Evolutionary conservation across 1,140 invertebrate species (phyloP).

Genomic region (Drosophila pallidifrons): DNA sequence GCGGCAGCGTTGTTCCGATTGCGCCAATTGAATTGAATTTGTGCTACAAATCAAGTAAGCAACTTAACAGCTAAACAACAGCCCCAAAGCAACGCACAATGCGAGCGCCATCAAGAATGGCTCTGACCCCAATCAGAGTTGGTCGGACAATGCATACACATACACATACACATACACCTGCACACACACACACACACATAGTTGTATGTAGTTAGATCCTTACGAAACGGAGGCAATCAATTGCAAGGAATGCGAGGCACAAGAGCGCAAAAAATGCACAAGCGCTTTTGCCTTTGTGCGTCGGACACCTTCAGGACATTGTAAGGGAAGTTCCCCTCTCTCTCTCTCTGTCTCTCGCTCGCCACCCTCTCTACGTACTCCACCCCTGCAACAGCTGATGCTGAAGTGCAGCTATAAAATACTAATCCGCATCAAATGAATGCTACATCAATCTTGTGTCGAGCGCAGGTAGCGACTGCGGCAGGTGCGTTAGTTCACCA

Average conservation of each 20-base stretch:
- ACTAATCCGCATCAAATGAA: constrained; percentile 83
- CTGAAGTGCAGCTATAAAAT: constrained; percentile 82
- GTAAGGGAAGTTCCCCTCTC: background rate
- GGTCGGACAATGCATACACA: constrained; percentile 38
- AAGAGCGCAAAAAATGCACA: constrained; percentile 58
- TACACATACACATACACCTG: constrained; percentile 19
- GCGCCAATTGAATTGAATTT: constrained; percentile 82
- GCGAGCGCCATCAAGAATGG: constrained; percentile 32
- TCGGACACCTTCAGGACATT: constrained; percentile 36
- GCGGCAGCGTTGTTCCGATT: constrained; percentile 53
- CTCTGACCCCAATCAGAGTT: constrained; percentile 71
- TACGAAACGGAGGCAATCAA: constrained; percentile 69
- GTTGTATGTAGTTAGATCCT: constrained; percentile 25
- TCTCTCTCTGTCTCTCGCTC: too few relatives aligned
- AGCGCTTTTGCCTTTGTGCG: constrained; percentile 58
- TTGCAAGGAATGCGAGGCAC: constrained; percentile 74
- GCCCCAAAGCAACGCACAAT: constrained; percentile 45
- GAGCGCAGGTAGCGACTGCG: constrained; percentile 57
- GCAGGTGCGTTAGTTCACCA: constrained; percentile 53
- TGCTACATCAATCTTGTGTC: constrained; percentile 83
- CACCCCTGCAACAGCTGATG: constrained; percentile 15
- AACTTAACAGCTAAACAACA: constrained; percentile 80
- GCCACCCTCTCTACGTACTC: background rate
- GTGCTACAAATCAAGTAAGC: constrained; percentile 82
- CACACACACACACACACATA: constrained; percentile 25